A percentile compares a stretch with the other conserved stretches of the same genome.
phyloP scores from a whole-genome alignment of 2,797 vertebrate genomes.

The Anolis apletophallus region DNA sequence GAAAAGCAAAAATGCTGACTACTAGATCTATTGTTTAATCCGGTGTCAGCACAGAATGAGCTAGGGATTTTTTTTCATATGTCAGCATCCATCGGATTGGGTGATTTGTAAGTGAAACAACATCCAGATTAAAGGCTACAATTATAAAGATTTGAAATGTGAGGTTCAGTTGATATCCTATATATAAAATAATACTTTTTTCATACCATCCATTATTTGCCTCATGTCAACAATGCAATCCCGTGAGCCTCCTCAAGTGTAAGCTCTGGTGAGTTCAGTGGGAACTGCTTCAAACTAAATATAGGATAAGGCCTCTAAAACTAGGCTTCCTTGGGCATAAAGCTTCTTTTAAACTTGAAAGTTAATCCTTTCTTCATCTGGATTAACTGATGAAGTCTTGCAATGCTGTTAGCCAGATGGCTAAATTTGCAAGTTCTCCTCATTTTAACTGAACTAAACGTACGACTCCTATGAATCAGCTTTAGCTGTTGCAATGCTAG shows the following conservation, averaged over 20 bases:
- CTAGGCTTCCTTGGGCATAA: slow-evolving; percentile 11
- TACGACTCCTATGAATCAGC: not conserved
- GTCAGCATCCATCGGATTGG: slow-evolving; percentile 10
- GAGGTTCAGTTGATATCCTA: slow-evolving; percentile 19
- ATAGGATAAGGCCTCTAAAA: not conserved
- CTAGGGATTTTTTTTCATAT: slow-evolving; percentile 10
- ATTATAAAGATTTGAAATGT: slow-evolving; percentile 21
- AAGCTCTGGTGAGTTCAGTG: not conserved
- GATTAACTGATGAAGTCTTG: slow-evolving; percentile 41
- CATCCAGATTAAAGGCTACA: slow-evolving; percentile 20
- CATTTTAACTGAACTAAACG: slow-evolving; percentile 5
- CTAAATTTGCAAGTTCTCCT: slow-evolving; percentile 30
- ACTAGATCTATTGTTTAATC: not conserved
- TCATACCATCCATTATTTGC: slow-evolving; percentile 25
- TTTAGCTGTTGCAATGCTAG: slow-evolving; percentile 1
- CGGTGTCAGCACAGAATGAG: not conserved
- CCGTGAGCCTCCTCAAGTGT: not conserved
- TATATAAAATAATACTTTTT: slow-evolving; percentile 39
- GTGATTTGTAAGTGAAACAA: slow-evolving; percentile 3
- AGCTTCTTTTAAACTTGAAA: slow-evolving; percentile 42
- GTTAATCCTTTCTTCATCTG: slow-evolving; percentile 42
- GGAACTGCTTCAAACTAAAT: not conserved
- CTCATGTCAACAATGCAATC: not conserved
- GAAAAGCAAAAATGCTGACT: not conserved
- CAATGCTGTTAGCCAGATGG: slow-evolving; percentile 36